Conservation (phyloP, 2,113 vertebrate genomes). For the Myodes glareolus region DNA sequence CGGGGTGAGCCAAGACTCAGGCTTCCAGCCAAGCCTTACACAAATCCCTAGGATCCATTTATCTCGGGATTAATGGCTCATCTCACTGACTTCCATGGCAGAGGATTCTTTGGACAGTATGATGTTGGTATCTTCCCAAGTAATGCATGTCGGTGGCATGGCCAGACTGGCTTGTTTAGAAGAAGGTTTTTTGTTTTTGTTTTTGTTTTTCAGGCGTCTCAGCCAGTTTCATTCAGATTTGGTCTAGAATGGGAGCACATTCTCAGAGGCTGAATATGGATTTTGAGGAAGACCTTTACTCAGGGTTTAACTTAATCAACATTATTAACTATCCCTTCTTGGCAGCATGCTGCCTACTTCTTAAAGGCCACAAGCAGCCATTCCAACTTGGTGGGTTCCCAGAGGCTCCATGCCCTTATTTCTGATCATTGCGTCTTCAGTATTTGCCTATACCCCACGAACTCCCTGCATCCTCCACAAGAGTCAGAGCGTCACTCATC, state of each 20-base stretch:
- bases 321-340: background rate
- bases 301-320: background rate
- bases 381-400: background rate
- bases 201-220: background rate
- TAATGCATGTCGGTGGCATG: background rate
- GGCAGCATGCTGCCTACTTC: background rate
- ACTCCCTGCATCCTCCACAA: background rate
- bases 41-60: conserved; percentile 28
- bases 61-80: conserved; percentile 51
- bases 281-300: background rate
- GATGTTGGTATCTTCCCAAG: background rate
- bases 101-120: background rate
- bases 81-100: conserved; percentile 16
- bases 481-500: background rate
- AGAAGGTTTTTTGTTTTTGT: background rate
- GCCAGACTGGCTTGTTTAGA: background rate
- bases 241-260: background rate
- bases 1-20: background rate
- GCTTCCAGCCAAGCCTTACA: conserved; percentile 52
- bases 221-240: conserved; percentile 6
- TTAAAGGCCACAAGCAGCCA: background rate
- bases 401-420: background rate
- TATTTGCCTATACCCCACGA: background rate
- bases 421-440: background rate
- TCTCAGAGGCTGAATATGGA: background rate